Percentiles rank a stretch among this genome's conserved stretches.
phyloP scores from a whole-genome alignment of 2,888 invertebrate genomes.

The Physocephala rufipes region DNA sequence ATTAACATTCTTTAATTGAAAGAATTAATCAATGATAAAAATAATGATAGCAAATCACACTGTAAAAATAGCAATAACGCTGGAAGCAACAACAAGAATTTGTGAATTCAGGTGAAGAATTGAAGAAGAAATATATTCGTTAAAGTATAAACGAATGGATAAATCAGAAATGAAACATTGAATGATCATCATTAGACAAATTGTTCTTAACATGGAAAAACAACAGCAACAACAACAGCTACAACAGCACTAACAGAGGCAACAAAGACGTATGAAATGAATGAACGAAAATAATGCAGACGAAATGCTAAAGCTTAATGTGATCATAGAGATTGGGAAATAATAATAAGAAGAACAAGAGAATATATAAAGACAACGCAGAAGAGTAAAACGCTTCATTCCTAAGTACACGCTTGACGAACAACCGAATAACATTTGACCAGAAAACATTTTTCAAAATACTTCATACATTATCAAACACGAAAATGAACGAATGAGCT shows the following conservation, averaged over 20 bases:
- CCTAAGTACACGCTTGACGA: too few relatives aligned
- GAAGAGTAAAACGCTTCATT: too few relatives aligned
- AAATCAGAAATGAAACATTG: neutral
- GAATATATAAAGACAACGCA: too few relatives aligned
- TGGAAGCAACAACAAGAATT: constrained; percentile 20
- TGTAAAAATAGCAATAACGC: constrained; percentile 44
- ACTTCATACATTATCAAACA: too few relatives aligned
- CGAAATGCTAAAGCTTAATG: constrained; percentile 12
- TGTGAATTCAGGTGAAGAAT: constrained; percentile 35
- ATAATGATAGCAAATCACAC: constrained; percentile 44
- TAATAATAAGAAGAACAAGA: too few relatives aligned
- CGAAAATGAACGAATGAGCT: neutral
- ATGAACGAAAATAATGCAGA: neutral
- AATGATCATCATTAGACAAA: neutral
- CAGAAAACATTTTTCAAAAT: too few relatives aligned
- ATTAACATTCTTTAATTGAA: neutral
- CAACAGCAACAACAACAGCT: constrained; percentile 17
- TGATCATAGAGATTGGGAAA: constrained; percentile 5
- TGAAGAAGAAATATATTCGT: neutral
- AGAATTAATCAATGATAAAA: neutral
- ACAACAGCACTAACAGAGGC: neutral
- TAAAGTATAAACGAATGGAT: too few relatives aligned
- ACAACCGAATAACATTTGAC: too few relatives aligned
- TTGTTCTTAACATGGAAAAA: neutral
- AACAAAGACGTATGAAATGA: neutral